Evolutionary conservation across 2,797 vertebrate species (phyloP).

Genomic region (Phaenicophaeus curvirostris): DNA sequence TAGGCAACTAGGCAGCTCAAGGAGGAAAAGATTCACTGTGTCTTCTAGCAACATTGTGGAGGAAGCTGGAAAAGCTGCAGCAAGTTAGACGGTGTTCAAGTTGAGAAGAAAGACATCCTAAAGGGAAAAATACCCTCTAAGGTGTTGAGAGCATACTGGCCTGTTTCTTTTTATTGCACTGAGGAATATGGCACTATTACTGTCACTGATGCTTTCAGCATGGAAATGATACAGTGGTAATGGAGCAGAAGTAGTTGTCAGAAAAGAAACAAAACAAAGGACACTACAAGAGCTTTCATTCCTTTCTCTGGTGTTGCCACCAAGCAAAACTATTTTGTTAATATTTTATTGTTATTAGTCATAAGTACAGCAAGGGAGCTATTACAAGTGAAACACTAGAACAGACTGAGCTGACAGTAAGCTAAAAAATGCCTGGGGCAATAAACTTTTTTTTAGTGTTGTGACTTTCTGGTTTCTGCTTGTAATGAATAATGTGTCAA

Average conservation of each 20-base stretch:
- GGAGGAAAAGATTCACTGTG: rapidly evolving
- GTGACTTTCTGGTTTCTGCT: slow-evolving; percentile 39
- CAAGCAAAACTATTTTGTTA: slow-evolving; percentile 38
- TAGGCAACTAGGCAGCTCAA: neutral
- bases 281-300: neutral
- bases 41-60: neutral
- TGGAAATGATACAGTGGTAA: neutral
- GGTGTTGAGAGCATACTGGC: neutral
- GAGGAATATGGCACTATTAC: neutral
- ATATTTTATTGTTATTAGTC: slow-evolving; percentile 61
- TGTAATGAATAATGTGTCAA: slow-evolving; percentile 27
- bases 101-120: neutral
- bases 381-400: slow-evolving; percentile 39
- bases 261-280: slow-evolving; percentile 2
- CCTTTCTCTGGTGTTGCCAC: neutral
- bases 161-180: neutral
- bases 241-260: neutral
- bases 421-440: slow-evolving; percentile 52
- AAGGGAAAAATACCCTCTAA: neutral
- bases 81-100: neutral
- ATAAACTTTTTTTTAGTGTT: slow-evolving; percentile 3
- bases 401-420: slow-evolving; percentile 46
- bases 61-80: neutral
- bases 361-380: slow-evolving; percentile 17
- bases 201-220: neutral